phyloP scores from a whole-genome alignment of 2,113 vertebrate species.

The Eudyptes chrysolophus region DNA sequence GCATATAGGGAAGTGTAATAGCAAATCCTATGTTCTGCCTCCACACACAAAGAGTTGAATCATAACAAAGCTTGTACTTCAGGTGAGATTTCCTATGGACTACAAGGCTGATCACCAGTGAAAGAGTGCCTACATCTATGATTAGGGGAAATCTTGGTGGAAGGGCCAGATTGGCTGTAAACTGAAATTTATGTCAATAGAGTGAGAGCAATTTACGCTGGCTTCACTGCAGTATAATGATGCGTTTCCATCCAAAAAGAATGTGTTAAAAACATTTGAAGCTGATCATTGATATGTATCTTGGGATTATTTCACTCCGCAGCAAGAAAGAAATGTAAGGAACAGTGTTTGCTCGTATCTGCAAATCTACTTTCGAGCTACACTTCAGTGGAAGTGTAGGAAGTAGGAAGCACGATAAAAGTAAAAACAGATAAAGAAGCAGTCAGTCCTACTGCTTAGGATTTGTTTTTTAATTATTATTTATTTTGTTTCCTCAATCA shows the following conservation, averaged over 20 bases:
- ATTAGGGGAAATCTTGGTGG: background rate
- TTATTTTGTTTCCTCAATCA: constrained; percentile 70
- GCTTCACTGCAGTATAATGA: background rate
- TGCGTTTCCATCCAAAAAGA: background rate
- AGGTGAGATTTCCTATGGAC: background rate
- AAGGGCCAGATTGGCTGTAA: background rate
- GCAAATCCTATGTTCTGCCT: background rate
- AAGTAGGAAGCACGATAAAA: background rate
- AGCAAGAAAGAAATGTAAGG: background rate
- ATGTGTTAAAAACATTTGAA: background rate
- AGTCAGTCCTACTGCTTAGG: constrained; percentile 15
- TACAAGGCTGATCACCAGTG: background rate
- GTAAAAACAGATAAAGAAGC: background rate
- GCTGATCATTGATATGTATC: background rate
- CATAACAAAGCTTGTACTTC: background rate
- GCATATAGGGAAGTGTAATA: background rate
- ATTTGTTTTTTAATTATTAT: constrained; percentile 50
- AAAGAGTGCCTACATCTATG: background rate
- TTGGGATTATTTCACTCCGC: background rate
- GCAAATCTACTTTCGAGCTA: constrained; percentile 27
- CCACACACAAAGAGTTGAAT: background rate
- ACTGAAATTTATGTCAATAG: background rate
- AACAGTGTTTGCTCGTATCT: background rate
- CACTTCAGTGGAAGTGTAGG: background rate
- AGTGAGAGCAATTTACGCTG: background rate